phyloP scores from a whole-genome alignment of 2,797 vertebrate genomes.

The Arnoldichthys spilopterus region DNA sequence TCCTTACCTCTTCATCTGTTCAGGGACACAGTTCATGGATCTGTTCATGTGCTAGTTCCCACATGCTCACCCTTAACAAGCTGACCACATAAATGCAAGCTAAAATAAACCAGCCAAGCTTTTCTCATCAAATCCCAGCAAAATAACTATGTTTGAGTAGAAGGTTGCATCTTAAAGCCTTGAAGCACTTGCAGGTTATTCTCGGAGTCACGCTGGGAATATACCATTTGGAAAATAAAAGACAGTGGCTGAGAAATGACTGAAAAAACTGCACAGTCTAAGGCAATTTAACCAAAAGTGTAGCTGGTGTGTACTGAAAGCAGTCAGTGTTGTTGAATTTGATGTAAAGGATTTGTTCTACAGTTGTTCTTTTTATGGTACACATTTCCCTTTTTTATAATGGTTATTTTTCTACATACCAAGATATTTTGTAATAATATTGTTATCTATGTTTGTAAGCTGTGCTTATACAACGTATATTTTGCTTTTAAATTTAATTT shows the following conservation, averaged over 20 bases:
- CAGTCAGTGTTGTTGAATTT: constrained; percentile 44
- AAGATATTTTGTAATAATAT: constrained; percentile 80
- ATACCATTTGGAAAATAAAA: background rate
- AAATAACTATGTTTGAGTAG: background rate
- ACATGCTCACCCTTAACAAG: constrained; percentile 19
- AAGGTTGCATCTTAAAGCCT: constrained; percentile 6
- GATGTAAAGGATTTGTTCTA: constrained; percentile 52
- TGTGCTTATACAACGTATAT: constrained; percentile 86
- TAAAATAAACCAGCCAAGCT: constrained; percentile 25
- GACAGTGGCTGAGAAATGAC: background rate
- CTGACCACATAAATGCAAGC: constrained; percentile 25
- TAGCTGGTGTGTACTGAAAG: constrained; percentile 25
- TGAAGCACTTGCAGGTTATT: constrained; percentile 55
- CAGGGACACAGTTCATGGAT: background rate
- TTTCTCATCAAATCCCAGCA: constrained; percentile 16
- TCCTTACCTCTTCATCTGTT: too few relatives aligned
- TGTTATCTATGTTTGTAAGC: constrained; percentile 83
- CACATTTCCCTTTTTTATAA: constrained; percentile 56
- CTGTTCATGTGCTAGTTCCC: constrained; percentile 14
- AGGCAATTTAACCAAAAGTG: background rate
- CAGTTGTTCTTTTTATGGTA: constrained; percentile 70
- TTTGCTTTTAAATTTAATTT: constrained; percentile 61
- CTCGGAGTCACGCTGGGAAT: constrained; percentile 7
- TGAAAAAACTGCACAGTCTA: constrained; percentile 21
- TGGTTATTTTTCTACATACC: constrained; percentile 67